Base-by-base conservation (phyloP, 2,888 invertebrate species). In the Epistrophe eligans region DNA sequence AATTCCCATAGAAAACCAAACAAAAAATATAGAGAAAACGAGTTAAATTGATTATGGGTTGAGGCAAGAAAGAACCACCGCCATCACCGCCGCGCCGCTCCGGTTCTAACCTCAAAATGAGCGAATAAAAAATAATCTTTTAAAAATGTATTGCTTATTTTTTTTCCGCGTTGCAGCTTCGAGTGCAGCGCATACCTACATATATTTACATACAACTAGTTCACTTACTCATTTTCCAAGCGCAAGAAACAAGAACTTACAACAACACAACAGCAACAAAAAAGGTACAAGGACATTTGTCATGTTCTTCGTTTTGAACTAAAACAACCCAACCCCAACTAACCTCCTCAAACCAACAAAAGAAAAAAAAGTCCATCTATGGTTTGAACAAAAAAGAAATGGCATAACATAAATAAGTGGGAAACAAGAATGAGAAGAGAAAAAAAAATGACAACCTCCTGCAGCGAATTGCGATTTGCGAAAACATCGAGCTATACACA, bases 381-480 rank as follows among this genome's bases (percentile, higher is more conserved):
- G 43, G 52, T 52, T 67, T 67, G 32, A 45, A 66, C 4, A 48
- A 45, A 43, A 62, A 80, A 48, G 43, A 43, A 64, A 80, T 60
- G 55, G 45, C 50, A 66, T 19, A 50, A 58, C 66, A 80, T 77
- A 85, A 85, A 70, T 77, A 77, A 81, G 72, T 77, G 60, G 70
- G 10, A 77, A 81, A 67, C 43, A 48, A 55, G 57, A 60, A 10
- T n/a, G 38, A 67, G 50, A 45, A 35, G 38, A 57, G 62, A 66
- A 62, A 45, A 35, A 32, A 35, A 35, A 80, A 81, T 77, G 73
- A 77, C 77, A 81, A 73, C 66, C 40, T 72, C 67, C 67, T 81
- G 73, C 73, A 79, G 64, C 77, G 73, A 50, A 64, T 74, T 85
- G 77, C 73, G 77, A 57, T 70, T 74, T 84, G 77, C 77, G 45